Conservation (phyloP, 2,888 invertebrate species). For the Hypselothyrea guttata region DNA sequence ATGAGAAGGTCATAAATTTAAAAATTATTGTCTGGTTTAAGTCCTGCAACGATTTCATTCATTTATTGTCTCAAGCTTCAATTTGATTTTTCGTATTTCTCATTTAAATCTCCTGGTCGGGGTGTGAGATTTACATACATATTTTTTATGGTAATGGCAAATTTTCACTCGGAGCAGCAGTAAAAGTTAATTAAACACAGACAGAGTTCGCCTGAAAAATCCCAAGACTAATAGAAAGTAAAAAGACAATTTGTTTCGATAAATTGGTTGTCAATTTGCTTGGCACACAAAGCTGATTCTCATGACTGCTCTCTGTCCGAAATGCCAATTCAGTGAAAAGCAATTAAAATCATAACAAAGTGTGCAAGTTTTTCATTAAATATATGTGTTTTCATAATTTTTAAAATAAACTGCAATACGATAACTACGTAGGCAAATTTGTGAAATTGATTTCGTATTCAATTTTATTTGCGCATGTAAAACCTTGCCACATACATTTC, state of each 20-base stretch:
- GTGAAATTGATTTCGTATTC: neutral
- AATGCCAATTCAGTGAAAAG: slow-evolving; percentile 34
- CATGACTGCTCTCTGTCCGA: too few species aligned
- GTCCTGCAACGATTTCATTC: slow-evolving; percentile 18
- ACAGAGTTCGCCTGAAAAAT: slow-evolving; percentile 34
- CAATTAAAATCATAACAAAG: slow-evolving; percentile 35
- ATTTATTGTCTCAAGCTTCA: slow-evolving; percentile 11
- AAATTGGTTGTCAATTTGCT: slow-evolving; percentile 4
- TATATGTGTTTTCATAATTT: slow-evolving; percentile 2
- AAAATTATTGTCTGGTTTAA: too few species aligned
- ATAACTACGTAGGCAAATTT: neutral
- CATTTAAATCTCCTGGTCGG: neutral
- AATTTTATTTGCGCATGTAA: slow-evolving; percentile 1
- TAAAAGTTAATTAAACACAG: slow-evolving; percentile 56
- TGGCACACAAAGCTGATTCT: neutral
- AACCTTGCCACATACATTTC: neutral
- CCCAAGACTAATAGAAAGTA: slow-evolving; percentile 55
- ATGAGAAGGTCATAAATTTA: too few species aligned
- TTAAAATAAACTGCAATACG: neutral
- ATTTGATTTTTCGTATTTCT: slow-evolving; percentile 6
- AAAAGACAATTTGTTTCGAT: slow-evolving; percentile 9
- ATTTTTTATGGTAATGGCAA: slow-evolving; percentile 24
- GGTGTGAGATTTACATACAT: neutral
- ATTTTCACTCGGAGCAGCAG: slow-evolving; percentile 31
- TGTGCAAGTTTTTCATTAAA: neutral